Base-by-base conservation (phyloP, 2,113 vertebrate genomes). In the Gymnarchus niloticus region DNA sequence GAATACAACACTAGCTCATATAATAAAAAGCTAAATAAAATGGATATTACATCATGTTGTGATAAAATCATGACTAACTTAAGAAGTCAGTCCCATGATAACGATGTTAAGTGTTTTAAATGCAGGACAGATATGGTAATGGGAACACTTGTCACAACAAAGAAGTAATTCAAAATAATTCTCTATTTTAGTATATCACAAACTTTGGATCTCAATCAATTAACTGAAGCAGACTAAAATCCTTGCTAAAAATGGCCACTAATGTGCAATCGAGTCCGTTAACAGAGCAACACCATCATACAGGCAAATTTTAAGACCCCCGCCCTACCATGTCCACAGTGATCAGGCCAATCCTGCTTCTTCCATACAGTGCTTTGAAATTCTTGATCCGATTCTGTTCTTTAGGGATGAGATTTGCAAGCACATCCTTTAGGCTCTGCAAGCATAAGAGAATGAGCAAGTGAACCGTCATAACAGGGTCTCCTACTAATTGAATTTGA, bases 251-350 rank as follows among this genome's bases (percentile, higher is more conserved):
- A 69, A 37, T 69, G 61, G 61, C 33, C 61, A 17, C 33, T 33
- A 69, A 69, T 28, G 17, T 69, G 3, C 10, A 1, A 9, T 0
- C 25, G 17, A 37, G 28, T 37, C 12, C 17, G 65, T 73, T 37
- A 6, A 73, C 14, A 33, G 65, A 19, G 65, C 28, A 73, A 41
- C 41, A 37, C 28, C 37, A n/a, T 69, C 28, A 69, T 33, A 37
- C 61, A 33, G 28, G 28, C 28, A 69, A 17, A 37, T 3, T 37
- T 54, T 54, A 17, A 69, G 3, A 69, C 25, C 19, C 65, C 33
- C n/a, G n/a, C 9, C 95, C 95, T 91, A 98, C 98, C 97, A 98
- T 99, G 88, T 99, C 97, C 88, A 99, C 97, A 19, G 95, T 97
- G 91, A 99, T 93, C 59, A 98, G 97, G n/a, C 98, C 98, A 69